phyloP scores from a whole-genome alignment of 2,888 invertebrate genomes.

The Folsomia manolachei region DNA sequence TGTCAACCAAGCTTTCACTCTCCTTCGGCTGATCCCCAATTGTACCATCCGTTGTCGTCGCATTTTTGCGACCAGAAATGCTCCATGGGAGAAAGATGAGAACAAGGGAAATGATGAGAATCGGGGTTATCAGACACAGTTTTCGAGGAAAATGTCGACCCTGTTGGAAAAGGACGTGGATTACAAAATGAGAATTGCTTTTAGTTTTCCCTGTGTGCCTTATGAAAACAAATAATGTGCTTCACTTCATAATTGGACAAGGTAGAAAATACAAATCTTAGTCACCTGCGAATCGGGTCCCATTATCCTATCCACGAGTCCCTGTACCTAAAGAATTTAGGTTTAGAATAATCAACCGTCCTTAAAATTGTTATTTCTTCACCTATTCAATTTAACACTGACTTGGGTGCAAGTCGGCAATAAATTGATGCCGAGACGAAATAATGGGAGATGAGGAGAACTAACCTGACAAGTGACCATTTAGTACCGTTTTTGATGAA shows the following conservation, averaged over 20 bases:
- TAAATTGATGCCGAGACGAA: not conserved
- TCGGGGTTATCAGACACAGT: not conserved
- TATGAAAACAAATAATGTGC: not conserved
- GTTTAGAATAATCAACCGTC: too few relatives aligned
- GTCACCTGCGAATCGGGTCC: not conserved
- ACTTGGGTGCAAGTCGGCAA: not conserved
- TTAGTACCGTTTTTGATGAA: too few relatives aligned
- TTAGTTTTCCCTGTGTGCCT: too few relatives aligned
- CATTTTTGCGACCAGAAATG: not conserved
- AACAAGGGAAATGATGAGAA: not conserved
- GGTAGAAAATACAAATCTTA: not conserved
- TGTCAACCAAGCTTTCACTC: not conserved
- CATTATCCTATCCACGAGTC: not conserved
- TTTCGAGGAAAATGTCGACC: constrained; percentile 1
- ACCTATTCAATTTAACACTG: too few relatives aligned
- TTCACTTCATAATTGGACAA: not conserved
- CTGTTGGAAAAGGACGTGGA: too few relatives aligned
- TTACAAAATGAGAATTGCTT: too few relatives aligned
- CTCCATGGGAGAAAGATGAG: not conserved
- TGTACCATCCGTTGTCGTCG: too few relatives aligned
- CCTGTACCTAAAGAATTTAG: too few relatives aligned
- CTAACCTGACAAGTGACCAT: too few relatives aligned
- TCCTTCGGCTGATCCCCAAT: not conserved
- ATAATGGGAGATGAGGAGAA: too few relatives aligned
- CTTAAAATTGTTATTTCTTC: too few relatives aligned